Base-by-base conservation (phyloP, 2,888 invertebrate species). In the Pseudanteris insignis region DNA sequence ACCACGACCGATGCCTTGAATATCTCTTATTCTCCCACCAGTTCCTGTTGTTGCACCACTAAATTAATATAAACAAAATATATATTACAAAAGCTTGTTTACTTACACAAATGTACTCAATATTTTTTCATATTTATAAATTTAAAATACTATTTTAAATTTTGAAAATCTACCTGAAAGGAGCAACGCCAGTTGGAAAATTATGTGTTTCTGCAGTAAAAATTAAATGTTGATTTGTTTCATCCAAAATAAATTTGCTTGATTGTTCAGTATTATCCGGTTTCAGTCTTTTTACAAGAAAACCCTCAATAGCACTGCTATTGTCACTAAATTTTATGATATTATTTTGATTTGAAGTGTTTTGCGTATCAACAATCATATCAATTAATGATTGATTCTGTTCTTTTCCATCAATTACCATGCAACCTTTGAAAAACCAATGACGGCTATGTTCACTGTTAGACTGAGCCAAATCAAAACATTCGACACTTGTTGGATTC, bases 121-220 rank as follows among this genome's bases (percentile, higher is more conserved):
- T n/a, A n/a, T n/a, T n/a, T n/a, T n/a, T n/a, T n/a, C n/a, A n/a
- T n/a, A n/a, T n/a, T 26, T 26, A n/a, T 3, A n/a, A 7, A 26
- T 3, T n/a, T n/a, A 26, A 28, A 40, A 29, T 15, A 18, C 8
- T 4, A 2, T n/a, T 6, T n/a, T 7, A 34, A 37, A 33, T 30
- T n/a, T n/a, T n/a, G n/a, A n/a, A 18, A n/a, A 28, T 32, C 63
- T 74, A 83, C 84, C 84, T 84, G 71, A 98, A 98, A 0, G 97
- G 97, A 0, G 96, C 95, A 6, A 98, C 96, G 0, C 96, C 95
- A 0, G 96, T 96, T 0, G 96, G 96, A 85, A 98, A 98, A 79
- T 98, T 98, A 81, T 99, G 98, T 0, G 98, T 99, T 83, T 99
- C 98, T 0, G 98, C 98, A 0, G 98, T 98, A 76, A 98, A 97